These are phyloP conservation scores for Phoxinus phoxinus DNA, from an alignment of 2,113 vertebrate genomes.

Conservation along the genomic window DNA sequence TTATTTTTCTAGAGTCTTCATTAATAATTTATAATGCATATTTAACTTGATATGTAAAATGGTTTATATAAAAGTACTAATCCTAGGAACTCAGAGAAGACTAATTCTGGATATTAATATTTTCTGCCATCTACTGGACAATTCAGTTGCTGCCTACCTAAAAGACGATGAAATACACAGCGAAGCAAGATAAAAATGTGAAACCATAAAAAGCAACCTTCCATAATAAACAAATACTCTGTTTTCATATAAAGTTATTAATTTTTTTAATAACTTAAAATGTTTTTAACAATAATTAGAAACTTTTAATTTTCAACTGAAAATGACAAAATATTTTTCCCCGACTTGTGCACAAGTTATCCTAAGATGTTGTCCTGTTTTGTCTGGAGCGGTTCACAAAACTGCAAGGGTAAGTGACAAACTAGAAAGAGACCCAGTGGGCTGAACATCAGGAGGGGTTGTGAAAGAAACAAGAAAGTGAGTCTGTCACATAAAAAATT, in stretches of 20 bases:
- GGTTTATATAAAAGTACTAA: not conserved
- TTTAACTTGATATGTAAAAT: no score
- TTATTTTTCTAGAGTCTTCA: no score
- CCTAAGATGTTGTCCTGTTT: constrained; percentile 34
- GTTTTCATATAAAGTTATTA: constrained; percentile 37
- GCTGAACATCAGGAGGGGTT: constrained; percentile 21
- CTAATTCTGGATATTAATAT: not conserved
- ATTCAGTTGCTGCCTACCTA: not conserved
- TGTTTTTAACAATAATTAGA: constrained; percentile 63
- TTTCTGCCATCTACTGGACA: constrained; percentile 59
- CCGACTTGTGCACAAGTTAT: constrained; percentile 49
- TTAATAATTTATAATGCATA: no score
- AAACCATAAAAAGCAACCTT: not conserved
- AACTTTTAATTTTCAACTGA: constrained; percentile 72
- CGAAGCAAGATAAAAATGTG: not conserved
- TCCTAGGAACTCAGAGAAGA: not conserved
- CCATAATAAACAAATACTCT: not conserved
- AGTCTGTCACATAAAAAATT: constrained; percentile 33
- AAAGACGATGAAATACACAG: not conserved
- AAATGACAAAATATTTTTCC: constrained; percentile 62
- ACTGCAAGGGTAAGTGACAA: not conserved
- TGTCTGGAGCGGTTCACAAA: constrained; percentile 28
- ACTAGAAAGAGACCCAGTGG: constrained; percentile 13
- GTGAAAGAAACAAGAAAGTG: not conserved
- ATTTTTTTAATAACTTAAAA: no score